Base-by-base conservation (phyloP, 2,888 invertebrate species). In the Shargacucullia verbasci region DNA sequence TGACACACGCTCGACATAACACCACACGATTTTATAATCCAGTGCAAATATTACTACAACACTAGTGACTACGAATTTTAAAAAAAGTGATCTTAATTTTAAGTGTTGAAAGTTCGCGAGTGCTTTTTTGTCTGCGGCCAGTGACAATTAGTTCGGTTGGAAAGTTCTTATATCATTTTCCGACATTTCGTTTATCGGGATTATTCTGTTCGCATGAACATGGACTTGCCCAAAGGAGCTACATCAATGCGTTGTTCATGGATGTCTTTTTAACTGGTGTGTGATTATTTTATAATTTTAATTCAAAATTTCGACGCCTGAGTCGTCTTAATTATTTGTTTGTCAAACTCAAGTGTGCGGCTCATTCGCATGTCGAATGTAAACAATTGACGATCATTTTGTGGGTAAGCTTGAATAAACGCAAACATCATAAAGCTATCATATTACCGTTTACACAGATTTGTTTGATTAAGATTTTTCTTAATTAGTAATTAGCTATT, bases 231-330 rank as follows among this genome's bases (percentile, higher is more conserved):
- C 82, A 80, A 86, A 88, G 91, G 90, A 92, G 83, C 88, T 78
- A 89, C 88, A 86, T 93, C 93, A 93, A 92, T 94, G 94, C 90
- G 84, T 91, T 94, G 91, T 94, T 94, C 93, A 94, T 94, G 94
- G 94, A 94, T 94, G 92, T 94, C 90, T 89, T 92, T 90, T 92
- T 93, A 92, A 94, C 88, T 85, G 94, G 94, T 94, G 91, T 88
- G 94, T 94, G 86, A 83, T 83, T 81, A 57, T 78, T 79, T 83
- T 78, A 63, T 79, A 77, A 69, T 72, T 79, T 75, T 78, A 74
- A 59, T 69, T 57, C 34, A 65, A 59, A 73, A 57, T 52, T 57
- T 73, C 49, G 47, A 53, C 63, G 35, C 54, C 54, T 60, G 37
- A 25, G 14, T 55, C 48, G 38, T 60, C 58, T 63, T 54, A 64